Base-by-base conservation (phyloP, 2,888 invertebrate species). In the Temnothorax rugatulus region DNA sequence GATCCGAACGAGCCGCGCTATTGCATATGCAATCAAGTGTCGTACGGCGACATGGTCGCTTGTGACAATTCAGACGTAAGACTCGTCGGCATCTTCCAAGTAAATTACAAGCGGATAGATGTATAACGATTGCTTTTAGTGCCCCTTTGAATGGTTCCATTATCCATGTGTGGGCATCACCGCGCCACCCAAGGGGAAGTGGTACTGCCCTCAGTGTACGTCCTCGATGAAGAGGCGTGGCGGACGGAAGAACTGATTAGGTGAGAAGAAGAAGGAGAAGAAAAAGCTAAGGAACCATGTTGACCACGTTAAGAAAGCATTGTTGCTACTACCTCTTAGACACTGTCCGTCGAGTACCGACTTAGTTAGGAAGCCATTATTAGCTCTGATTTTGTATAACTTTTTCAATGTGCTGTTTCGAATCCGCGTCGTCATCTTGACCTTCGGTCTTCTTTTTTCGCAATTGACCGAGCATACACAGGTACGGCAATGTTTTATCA, bases 101-200 rank as follows among this genome's bases (percentile, higher is more conserved):
- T 44, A 29, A 4, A 25, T 69, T 34, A 66, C 25, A 13, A 29
- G 15, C 5, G 29, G 41, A 66, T 64, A 66, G 21, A 44, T 29
- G 29, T 77, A n/a, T 77, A 29, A 68, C 11, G 2, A 57, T 11
- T 54, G 3, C 29, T 75, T 76, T 47, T 96, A 98, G 98, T 99
- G 99, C 95, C 98, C 98, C 1, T 98, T 98, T 93, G 99, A 99
- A 95, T 99, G 99, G 99, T 99, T 99, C 95, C 99, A 99, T 95
- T 99, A 99, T 95, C 98, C 98, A 8, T 99, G 99, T 95, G 99
- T 99, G 74, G 98, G 98, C 71, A 98, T 99, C 90, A 98, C 98
- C 0, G 98, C 98, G 81, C 98, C 99, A 63, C 99, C 99, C 0
- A 99, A 99, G 95, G 99, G 99, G 82, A 99, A 99, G 95, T 99